Conservation (phyloP, 2,113 vertebrate species). For the Reinhardtius hippoglossoides region DNA sequence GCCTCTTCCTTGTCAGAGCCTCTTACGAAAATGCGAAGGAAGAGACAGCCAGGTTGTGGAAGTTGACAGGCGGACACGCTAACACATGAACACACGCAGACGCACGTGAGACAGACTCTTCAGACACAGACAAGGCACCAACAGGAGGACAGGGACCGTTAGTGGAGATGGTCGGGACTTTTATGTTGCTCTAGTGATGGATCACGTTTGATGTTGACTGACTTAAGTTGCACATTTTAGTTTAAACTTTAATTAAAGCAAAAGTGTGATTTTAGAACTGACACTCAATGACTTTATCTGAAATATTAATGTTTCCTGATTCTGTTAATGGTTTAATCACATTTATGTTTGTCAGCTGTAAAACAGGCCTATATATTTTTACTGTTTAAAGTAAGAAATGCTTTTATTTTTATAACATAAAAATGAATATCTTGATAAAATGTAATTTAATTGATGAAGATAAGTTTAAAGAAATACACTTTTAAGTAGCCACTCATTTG, state of each 20-base stretch:
- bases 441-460: too few relatives aligned
- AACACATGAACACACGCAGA: conserved; percentile 36
- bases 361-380: not conserved
- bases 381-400: too few relatives aligned
- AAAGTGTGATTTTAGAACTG: not conserved
- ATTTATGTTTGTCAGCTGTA: not conserved
- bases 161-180: conserved; percentile 26
- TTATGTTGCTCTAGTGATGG: not conserved
- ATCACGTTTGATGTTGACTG: not conserved
- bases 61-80: conserved; percentile 56
- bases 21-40: conserved; percentile 55
- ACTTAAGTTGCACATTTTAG: not conserved
- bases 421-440: too few relatives aligned
- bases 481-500: not conserved
- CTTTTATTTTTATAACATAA: too few relatives aligned
- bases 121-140: conserved; percentile 11
- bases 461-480: too few relatives aligned
- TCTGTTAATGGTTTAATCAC: not conserved
- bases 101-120: conserved; percentile 38
- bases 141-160: conserved; percentile 26
- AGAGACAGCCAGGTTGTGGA: conserved; percentile 57
- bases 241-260: not conserved
- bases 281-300: not conserved
- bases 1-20: conserved; percentile 73
- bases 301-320: not conserved